These are phyloP conservation scores for Probaryconus sp. DNA, from an alignment of 1,140 invertebrate species.

Conservation along the genomic window DNA sequence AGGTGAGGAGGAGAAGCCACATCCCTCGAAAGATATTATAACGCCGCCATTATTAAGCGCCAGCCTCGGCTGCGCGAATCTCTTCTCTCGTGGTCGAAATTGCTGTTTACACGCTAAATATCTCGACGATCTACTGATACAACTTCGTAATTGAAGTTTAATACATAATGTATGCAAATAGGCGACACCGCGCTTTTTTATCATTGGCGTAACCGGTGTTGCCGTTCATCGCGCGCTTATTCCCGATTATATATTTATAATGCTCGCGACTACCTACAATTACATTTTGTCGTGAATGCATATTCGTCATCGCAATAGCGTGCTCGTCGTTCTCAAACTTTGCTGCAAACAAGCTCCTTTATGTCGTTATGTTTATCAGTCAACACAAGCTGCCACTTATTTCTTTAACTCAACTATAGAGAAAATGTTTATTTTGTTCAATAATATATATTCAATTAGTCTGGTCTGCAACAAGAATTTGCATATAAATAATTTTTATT, in stretches of 20 bases:
- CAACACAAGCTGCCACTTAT: too few relatives aligned
- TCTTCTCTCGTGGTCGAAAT: constrained; percentile 19
- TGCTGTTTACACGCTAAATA: constrained; percentile 40
- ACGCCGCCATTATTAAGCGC: constrained; percentile 21
- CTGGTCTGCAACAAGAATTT: too few relatives aligned
- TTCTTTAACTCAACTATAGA: too few relatives aligned
- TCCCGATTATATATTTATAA: constrained; percentile 44
- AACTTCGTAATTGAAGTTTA: constrained; percentile 41
- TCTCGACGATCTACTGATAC: constrained; percentile 14
- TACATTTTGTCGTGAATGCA: too few relatives aligned
- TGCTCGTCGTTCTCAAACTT: too few relatives aligned
- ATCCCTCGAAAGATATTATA: constrained; percentile 9
- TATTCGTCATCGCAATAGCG: too few relatives aligned
- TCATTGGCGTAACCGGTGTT: constrained; percentile 23
- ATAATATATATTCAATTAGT: too few relatives aligned
- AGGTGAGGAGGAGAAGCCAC: constrained; percentile 4
- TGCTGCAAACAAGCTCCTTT: too few relatives aligned
- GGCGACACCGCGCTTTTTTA: constrained; percentile 19
- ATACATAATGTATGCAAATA: constrained; percentile 53
- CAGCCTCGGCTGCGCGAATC: constrained; percentile 8
- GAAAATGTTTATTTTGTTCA: too few relatives aligned
- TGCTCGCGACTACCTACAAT: constrained; percentile 35
- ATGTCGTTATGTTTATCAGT: too few relatives aligned
- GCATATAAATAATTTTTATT: too few relatives aligned
- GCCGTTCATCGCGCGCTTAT: constrained; percentile 3